Conservation (phyloP, 1,140 invertebrate genomes). For the Pemphigus obesinymphae region DNA sequence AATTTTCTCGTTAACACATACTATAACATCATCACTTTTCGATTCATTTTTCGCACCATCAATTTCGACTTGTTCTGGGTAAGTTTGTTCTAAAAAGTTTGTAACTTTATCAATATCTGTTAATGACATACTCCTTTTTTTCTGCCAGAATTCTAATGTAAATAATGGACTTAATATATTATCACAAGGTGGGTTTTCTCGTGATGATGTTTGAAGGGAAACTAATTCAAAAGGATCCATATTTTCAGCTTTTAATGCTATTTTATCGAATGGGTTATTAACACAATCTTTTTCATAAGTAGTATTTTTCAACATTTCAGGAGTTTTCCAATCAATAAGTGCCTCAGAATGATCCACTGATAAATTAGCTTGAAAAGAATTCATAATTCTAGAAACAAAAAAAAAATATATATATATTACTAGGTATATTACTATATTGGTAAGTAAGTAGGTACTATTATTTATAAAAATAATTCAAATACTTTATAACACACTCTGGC, state of each 20-base stretch:
- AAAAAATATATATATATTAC: no score
- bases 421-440: no score
- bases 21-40: not conserved
- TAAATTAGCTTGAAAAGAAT: not conserved
- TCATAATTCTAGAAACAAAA: not conserved
- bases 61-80: not conserved
- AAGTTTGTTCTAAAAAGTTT: not conserved
- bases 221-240: constrained; percentile 36
- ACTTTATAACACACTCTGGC: no score
- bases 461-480: no score
- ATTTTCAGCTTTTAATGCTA: not conserved
- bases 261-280: constrained; percentile 31
- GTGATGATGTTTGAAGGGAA: not conserved
- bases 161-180: constrained; percentile 1
- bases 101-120: not conserved
- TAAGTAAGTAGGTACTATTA: no score
- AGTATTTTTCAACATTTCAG: not conserved
- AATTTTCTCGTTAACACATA: not conserved
- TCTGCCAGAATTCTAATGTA: not conserved
- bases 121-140: not conserved
- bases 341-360: not conserved
- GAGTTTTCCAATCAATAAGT: constrained; percentile 24
- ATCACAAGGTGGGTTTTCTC: not conserved
- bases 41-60: not conserved
- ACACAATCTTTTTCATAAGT: not conserved